These are phyloP conservation scores for Papilio machaon DNA, from an alignment of 1,140 invertebrate genomes.

Conservation along the genomic window DNA sequence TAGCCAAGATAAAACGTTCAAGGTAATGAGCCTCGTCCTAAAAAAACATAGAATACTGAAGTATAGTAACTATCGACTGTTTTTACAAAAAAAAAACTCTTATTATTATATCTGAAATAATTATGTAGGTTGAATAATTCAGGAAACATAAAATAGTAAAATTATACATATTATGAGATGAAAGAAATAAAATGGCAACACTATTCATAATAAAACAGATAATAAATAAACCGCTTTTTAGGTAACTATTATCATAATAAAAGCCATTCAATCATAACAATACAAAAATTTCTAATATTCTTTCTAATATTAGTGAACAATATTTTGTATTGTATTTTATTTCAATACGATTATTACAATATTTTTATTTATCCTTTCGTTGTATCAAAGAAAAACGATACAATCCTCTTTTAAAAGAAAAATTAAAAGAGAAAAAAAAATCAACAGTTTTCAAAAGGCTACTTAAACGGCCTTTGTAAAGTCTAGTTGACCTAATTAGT, in stretches of 20 bases:
- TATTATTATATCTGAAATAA: no score
- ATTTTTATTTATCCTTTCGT: neutral
- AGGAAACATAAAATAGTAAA: no score
- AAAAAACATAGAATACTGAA: no score
- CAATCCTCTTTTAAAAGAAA: neutral
- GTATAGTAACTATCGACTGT: no score
- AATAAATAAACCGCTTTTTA: neutral
- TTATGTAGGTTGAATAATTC: no score
- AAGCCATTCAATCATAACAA: neutral
- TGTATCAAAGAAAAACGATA: neutral
- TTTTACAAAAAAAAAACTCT: no score
- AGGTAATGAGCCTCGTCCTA: no score
- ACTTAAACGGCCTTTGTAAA: constrained; percentile 57
- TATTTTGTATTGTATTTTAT: neutral
- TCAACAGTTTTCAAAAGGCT: constrained; percentile 11
- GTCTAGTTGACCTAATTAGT: constrained; percentile 72
- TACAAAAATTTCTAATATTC: no score
- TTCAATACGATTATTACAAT: neutral
- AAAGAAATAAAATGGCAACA: no score
- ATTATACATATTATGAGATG: no score
- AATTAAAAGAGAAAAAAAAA: constrained; percentile 1
- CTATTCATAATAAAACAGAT: no score
- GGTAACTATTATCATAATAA: neutral
- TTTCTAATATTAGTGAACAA: neutral
- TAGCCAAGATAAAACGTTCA: no score